phyloP scores from a whole-genome alignment of 2,797 vertebrate genomes.

The Sebastes ruberrimus region DNA sequence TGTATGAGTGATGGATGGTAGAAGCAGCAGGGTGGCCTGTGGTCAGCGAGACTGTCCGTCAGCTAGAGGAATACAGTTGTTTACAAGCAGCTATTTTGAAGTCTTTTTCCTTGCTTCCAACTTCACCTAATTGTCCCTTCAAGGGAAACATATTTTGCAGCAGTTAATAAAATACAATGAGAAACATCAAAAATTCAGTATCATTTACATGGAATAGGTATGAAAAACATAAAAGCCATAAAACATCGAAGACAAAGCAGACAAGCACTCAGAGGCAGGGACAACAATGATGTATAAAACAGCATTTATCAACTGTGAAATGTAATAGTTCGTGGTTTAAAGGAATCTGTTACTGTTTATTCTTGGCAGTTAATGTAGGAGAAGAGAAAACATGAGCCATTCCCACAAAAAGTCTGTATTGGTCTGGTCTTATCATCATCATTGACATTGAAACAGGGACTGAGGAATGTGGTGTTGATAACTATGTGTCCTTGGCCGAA shows the following conservation, averaged over 20 bases:
- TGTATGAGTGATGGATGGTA: no score
- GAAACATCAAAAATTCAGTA: neutral
- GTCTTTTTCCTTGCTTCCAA: no score
- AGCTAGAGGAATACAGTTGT: no score
- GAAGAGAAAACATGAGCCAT: neutral
- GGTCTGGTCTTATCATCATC: neutral
- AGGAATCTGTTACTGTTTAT: neutral
- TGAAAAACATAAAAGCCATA: neutral
- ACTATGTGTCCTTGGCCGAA: neutral
- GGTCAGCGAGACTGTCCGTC: no score
- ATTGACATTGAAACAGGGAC: neutral
- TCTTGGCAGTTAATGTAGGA: neutral
- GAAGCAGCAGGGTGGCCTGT: no score
- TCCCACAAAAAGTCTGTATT: neutral
- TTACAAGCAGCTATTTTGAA: no score
- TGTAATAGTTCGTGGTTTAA: neutral
- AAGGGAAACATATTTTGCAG: neutral
- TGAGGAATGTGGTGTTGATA: neutral
- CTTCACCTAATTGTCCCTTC: no score
- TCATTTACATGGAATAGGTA: neutral
- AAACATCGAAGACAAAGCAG: neutral
- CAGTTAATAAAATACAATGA: neutral
- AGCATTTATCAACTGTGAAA: neutral
- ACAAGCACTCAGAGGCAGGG: neutral
- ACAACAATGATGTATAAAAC: neutral